Base-by-base conservation (phyloP, 2,888 invertebrate species). In the Phorcus lineatus region DNA sequence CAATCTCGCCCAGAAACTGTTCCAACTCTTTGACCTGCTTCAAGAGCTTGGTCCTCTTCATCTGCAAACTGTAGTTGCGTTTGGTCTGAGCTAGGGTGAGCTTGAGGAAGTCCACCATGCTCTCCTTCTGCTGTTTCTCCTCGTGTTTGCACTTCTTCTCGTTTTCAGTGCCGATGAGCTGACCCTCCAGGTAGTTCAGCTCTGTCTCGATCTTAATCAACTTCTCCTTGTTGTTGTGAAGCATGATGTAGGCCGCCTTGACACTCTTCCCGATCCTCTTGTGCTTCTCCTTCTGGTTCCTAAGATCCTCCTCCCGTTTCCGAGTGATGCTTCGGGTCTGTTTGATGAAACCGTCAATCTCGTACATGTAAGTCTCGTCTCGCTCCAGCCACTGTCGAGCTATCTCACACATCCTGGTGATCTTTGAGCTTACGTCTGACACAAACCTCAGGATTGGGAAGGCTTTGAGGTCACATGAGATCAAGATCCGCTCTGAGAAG, bases 101-200 rank as follows among this genome's bases (percentile, higher is more conserved):
- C 75, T 91, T 90, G 17, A 92, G 85, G 83, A 92, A 92, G 77
- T 91, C 92, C 22, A 90, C 90, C 89, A 92, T 92, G 79, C 88
- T 91, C 77, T 92, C 91, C 79, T 92, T 91, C 79, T 91, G 90
- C 70, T 87, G 86, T 78, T 90, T 89, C 82, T 91, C 91, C 22
- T 85, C 88, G 66, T 84, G 67, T 74, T 90, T 90, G 53, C 81
- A 82, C 47, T 88, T 85, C 83, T 90, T 87, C 57, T 88, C 86
- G 52, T 87, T 86, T 75, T 85, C 84, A 31, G 85, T 90, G 28
- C 84, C 82, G 77, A 85, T 84, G 62, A 92, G 79, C 70, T 90
- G 89, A 19, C 85, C 82, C 76, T 91, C 91, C 62, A 92, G 77
- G 19, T 86, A 85, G 77, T 87, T 86, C 53, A 92, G 82, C 78